These are phyloP conservation scores for Chaitophorus viminalis DNA, from an alignment of 2,888 invertebrate species.

Conservation along the genomic window DNA sequence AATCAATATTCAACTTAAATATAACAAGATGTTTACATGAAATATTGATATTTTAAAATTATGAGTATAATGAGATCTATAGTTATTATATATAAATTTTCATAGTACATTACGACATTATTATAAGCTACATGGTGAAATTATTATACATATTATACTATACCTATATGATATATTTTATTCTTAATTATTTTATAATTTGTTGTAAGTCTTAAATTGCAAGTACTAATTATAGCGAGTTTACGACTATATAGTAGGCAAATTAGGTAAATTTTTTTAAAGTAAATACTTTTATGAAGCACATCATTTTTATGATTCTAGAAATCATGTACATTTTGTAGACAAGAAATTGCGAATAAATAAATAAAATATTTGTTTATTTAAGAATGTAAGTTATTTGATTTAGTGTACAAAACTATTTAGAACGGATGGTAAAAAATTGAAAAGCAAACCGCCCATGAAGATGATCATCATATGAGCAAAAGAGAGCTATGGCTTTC, in stretches of 20 bases:
- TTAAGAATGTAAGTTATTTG: neutral
- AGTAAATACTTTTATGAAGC: neutral
- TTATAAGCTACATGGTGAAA: too few species aligned
- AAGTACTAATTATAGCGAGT: neutral
- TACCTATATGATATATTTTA: too few species aligned
- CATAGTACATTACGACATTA: too few species aligned
- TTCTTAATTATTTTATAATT: neutral
- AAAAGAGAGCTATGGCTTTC: constrained; percentile 37
- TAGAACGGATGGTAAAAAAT: constrained; percentile 26
- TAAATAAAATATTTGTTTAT: neutral
- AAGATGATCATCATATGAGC: constrained; percentile 28
- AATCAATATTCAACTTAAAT: neutral
- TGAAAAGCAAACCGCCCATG: constrained; percentile 37
- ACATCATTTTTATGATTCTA: neutral
- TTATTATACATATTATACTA: too few species aligned
- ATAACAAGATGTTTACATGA: too few species aligned
- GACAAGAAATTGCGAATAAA: neutral
- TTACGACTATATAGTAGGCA: neutral
- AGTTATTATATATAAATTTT: neutral
- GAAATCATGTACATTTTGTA: neutral
- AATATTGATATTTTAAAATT: neutral
- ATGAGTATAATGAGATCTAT: neutral
- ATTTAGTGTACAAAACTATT: neutral
- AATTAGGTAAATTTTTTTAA: neutral
- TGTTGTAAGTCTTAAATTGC: neutral